Evolutionary conservation across 1,140 invertebrate species (phyloP).

Genomic region (Drosophila repleta): DNA sequence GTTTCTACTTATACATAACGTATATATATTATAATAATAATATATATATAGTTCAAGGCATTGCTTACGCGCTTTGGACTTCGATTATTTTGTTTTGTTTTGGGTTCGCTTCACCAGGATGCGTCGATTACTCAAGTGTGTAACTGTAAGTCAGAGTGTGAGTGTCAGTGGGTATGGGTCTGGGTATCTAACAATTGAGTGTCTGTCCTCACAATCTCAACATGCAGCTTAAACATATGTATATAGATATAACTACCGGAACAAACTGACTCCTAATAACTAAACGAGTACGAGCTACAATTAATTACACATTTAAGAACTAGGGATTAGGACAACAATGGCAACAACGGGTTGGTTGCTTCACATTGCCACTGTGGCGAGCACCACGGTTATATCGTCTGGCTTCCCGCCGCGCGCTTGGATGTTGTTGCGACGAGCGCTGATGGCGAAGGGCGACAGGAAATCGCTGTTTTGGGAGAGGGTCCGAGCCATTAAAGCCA

Average conservation of each 20-base stretch:
- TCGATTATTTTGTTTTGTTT: constrained; percentile 20
- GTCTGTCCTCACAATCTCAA: constrained; percentile 58
- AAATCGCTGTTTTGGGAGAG: constrained; percentile 97
- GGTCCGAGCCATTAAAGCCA: constrained; percentile 96
- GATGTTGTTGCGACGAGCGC: constrained; percentile 96
- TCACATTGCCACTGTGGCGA: constrained; percentile 94
- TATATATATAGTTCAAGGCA: constrained; percentile 62
- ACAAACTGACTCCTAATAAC: constrained; percentile 68
- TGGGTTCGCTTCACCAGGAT: constrained; percentile 67
- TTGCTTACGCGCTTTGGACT: constrained; percentile 44
- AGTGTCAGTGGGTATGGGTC: constrained; percentile 11
- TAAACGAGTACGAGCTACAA: constrained; percentile 74
- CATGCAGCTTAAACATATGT: constrained; percentile 76
- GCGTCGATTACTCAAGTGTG: constrained; percentile 47
- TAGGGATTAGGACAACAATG: constrained; percentile 33
- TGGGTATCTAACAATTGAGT: constrained; percentile 64
- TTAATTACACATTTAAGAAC: constrained; percentile 73
- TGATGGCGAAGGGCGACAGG: constrained; percentile 97
- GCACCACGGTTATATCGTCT: constrained; percentile 98
- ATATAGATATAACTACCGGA: constrained; percentile 64
- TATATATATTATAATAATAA: constrained; percentile 37
- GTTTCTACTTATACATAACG: constrained; percentile 61
- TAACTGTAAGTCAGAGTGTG: no score
- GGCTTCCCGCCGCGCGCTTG: constrained; percentile 97
- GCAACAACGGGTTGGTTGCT: constrained; percentile 40